phyloP scores from a whole-genome alignment of 2,888 invertebrate species.

The Rambutsinella grinnellia region DNA sequence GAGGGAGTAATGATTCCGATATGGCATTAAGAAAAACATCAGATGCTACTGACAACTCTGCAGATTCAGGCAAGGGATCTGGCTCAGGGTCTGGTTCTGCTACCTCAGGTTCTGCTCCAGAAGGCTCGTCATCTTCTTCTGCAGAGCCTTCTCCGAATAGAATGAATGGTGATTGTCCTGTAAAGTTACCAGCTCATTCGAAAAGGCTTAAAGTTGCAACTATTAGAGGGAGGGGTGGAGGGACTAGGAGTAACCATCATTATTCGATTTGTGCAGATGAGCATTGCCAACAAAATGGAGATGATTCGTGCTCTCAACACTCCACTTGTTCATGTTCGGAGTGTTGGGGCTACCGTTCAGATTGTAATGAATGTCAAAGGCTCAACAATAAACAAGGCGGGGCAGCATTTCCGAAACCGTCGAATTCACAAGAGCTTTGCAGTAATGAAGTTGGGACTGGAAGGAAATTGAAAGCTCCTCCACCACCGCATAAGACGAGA shows the following conservation, averaged over 20 bases:
- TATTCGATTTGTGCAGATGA: conserved; percentile 13
- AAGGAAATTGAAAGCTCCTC: background rate
- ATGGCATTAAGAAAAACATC: conserved; percentile 51
- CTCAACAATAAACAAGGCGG: conserved; percentile 13
- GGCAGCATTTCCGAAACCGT: conserved; percentile 46
- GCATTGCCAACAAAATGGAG: background rate
- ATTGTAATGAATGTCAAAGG: conserved; percentile 53
- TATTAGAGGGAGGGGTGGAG: conserved; percentile 30
- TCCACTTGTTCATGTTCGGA: conserved; percentile 28
- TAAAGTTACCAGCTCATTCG: conserved; percentile 1
- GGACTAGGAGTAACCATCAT: conserved; percentile 19
- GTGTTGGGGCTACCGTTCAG: conserved; percentile 52
- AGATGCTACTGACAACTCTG: conserved; percentile 58
- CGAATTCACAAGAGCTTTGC: conserved; percentile 49
- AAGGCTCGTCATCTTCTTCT: conserved; percentile 22
- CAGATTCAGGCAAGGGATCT: conserved; percentile 64
- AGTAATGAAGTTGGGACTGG: conserved; percentile 20
- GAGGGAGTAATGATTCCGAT: conserved; percentile 1
- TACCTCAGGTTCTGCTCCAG: conserved; percentile 31
- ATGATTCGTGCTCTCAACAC: conserved; percentile 18
- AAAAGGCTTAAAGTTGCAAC: conserved; percentile 31
- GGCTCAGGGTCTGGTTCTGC: conserved; percentile 41
- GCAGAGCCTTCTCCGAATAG: conserved; percentile 44
- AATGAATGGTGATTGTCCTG: background rate
- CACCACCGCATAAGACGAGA: conserved; percentile 9